Evolutionary conservation across 2,797 vertebrate species (phyloP).

Genomic region (Apodemus agrarius): DNA sequence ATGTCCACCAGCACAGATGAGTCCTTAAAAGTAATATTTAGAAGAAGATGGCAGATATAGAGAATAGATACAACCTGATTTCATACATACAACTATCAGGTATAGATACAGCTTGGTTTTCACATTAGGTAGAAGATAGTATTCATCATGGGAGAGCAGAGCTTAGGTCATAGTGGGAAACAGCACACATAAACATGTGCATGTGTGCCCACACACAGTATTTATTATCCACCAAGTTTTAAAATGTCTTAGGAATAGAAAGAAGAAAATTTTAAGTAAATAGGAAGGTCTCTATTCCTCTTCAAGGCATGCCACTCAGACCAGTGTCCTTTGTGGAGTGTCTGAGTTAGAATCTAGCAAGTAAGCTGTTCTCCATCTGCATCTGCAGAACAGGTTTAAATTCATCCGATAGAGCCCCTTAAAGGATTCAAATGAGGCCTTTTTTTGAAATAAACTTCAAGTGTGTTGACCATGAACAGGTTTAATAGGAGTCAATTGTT

Average conservation of each 20-base stretch:
- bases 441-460: background rate
- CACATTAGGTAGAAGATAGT: background rate
- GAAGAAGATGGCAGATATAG: background rate
- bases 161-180: background rate
- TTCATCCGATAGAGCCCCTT: background rate
- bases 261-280: background rate
- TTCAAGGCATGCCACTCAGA: background rate
- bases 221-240: background rate
- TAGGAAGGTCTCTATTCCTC: background rate
- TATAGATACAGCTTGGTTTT: background rate
- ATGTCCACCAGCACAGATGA: background rate
- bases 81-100: background rate
- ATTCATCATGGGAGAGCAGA: background rate
- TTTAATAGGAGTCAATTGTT: slow-evolving; percentile 40
- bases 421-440: slow-evolving; percentile 26
- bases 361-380: background rate
- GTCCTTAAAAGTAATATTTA: background rate
- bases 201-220: background rate
- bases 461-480: background rate
- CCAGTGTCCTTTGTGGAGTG: background rate
- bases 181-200: background rate
- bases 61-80: background rate
- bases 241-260: background rate
- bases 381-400: background rate
- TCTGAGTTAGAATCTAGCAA: background rate